These are phyloP conservation scores for Oxyteleia sp. DNA, from an alignment of 2,888 invertebrate genomes.

Conservation along the genomic window DNA sequence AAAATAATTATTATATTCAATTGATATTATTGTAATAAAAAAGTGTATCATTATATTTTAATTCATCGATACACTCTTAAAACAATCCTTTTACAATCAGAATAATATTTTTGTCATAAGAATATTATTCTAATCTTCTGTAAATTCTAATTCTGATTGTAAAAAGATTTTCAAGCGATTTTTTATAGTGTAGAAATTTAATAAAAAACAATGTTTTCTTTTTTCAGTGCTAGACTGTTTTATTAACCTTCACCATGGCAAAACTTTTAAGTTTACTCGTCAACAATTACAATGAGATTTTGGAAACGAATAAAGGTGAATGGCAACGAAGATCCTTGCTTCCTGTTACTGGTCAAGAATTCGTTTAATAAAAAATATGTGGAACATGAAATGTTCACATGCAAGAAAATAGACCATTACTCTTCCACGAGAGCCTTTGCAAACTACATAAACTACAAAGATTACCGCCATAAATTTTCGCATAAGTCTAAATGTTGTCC, in stretches of 20 bases:
- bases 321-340: conserved; percentile 41
- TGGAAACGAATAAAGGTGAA: conserved; percentile 88
- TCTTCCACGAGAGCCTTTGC: conserved; percentile 10
- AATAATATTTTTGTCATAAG: too few species aligned
- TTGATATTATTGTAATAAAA: too few species aligned
- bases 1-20: too few species aligned
- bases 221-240: conserved; percentile 27
- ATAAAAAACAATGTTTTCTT: too few species aligned
- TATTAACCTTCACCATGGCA: conserved; percentile 84
- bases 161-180: too few species aligned
- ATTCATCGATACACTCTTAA: too few species aligned
- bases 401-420: conserved; percentile 38
- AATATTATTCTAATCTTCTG: too few species aligned
- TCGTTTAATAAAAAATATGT: conserved; percentile 45
- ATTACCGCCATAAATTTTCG: conserved; percentile 52
- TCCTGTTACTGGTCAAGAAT: not conserved
- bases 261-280: conserved; percentile 88
- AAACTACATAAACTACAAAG: conserved; percentile 43
- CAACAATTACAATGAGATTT: conserved; percentile 89
- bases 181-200: too few species aligned
- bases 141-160: too few species aligned
- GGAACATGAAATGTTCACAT: conserved; percentile 32
- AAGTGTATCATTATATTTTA: too few species aligned
- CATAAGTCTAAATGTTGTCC: conserved; percentile 46
- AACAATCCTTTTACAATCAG: too few species aligned